These are phyloP conservation scores for Poecilia latipinna DNA, from an alignment of 2,113 vertebrate species.

Conservation along the genomic window DNA sequence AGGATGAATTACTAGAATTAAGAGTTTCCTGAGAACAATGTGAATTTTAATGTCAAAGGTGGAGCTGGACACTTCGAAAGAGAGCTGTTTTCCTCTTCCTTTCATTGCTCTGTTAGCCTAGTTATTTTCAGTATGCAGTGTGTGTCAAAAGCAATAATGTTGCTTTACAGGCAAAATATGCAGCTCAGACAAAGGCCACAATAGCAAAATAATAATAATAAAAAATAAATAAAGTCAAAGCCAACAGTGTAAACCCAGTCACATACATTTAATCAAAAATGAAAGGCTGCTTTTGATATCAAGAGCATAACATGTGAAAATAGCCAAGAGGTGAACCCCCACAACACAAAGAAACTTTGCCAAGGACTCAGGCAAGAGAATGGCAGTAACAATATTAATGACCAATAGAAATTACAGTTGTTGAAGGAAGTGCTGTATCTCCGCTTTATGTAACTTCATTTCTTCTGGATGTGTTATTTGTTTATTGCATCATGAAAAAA, in stretches of 20 bases:
- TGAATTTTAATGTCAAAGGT: slow-evolving; percentile 45
- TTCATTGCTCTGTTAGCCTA: not conserved
- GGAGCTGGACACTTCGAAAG: slow-evolving; percentile 15
- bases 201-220: not conserved
- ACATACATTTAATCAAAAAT: slow-evolving; percentile 30
- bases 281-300: slow-evolving; percentile 26
- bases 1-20: slow-evolving; percentile 11
- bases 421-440: slow-evolving; percentile 18
- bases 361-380: slow-evolving; percentile 6
- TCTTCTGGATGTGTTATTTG: too few species aligned
- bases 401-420: slow-evolving; percentile 12
- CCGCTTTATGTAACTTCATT: not conserved
- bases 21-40: not conserved
- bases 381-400: slow-evolving; percentile 9
- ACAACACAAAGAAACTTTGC: not conserved
- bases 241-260: slow-evolving; percentile 19
- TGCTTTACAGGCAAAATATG: slow-evolving; percentile 6
- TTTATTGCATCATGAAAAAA: too few species aligned
- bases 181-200: slow-evolving; percentile 21
- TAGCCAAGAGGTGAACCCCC: slow-evolving; percentile 15
- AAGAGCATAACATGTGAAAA: slow-evolving; percentile 44
- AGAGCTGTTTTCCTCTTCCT: not conserved
- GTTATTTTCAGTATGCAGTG: slow-evolving; percentile 18
- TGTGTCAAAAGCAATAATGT: slow-evolving; percentile 13
- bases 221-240: slow-evolving; percentile 2